Evolutionary conservation across 2,888 invertebrate genomes (phyloP), one percentile per base, ranked within the genome.

Genomic region (Andrena fulva): DNA sequence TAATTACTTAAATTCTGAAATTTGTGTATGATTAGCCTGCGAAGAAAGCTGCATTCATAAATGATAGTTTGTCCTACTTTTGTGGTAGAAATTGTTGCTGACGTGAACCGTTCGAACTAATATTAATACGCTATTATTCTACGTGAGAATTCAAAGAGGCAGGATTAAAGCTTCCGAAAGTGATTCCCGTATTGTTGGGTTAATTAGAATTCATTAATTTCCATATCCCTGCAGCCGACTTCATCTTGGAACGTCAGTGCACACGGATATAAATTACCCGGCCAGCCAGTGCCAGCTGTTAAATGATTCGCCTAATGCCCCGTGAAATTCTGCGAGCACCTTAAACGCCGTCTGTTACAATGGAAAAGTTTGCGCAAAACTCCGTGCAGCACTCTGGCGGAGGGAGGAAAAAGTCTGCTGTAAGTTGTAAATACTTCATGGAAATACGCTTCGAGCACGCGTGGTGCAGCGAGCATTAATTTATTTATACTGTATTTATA

Each of bases 141-240:
- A 24, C 48, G 33, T 10, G 12, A 5, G 3, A 27, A 48, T 69
- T n/a, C 12, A 52, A 42, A 6, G 35, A 69, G 29, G 16, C 12
- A 20, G 5, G 27, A 24, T 42, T 24, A 8, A 35, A n/a, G 48
- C 7, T 52, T 54, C 50, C 10, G n/a, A 60, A 16, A 54, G 33
- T 29, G 80, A 77, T 79, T 84, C 84, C 84, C 86, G 88, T 89
- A 92, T 91, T 91, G 90, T 89, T 89, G 90, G 89, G 89, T 91
- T 92, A 90, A 92, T 92, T 92, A 90, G 90, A 91, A 91, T 92
- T 92, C 91, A 92, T 92, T 90, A 92, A 92, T 91, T 89, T 87
- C 86, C 85, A 75, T 74, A 80, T 77, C 69, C 71, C 72, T 66
- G 63, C 73, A 56, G 73, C 63, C 42, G 63, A 77, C 77, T 72